Conservation (phyloP, 2,888 invertebrate genomes). For the Pristionchus entomophagus region DNA sequence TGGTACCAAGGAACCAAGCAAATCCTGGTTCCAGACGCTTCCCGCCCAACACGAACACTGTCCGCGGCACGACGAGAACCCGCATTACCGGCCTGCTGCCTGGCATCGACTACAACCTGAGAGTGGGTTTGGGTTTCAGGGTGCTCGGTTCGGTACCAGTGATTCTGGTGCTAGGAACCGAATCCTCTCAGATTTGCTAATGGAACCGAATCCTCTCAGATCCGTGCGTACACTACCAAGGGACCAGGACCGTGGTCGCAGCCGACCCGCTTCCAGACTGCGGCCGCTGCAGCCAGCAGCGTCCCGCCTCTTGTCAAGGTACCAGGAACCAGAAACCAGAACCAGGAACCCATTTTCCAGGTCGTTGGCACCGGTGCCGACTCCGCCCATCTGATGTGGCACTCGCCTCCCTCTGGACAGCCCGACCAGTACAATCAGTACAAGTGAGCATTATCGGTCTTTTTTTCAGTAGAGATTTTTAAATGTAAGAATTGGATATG, state of each 20-base stretch:
- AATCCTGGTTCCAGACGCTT: conserved; percentile 65
- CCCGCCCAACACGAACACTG: conserved; percentile 61
- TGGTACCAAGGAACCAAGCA: too few relatives aligned
- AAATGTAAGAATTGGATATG: not conserved
- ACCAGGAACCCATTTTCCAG: conserved; percentile 25
- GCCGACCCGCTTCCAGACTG: conserved; percentile 71
- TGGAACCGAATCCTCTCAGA: conserved; percentile 17
- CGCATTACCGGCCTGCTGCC: conserved; percentile 71
- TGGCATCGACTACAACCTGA: conserved; percentile 71
- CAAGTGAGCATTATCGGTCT: conserved; percentile 49
- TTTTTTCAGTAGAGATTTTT: not conserved
- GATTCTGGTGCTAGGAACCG: too few relatives aligned
- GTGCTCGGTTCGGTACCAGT: too few relatives aligned
- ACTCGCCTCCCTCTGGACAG: conserved; percentile 64
- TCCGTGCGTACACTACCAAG: conserved; percentile 74
- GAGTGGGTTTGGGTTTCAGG: conserved; percentile 47
- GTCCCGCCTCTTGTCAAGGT: conserved; percentile 49
- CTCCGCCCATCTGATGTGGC: conserved; percentile 75
- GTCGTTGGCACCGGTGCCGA: conserved; percentile 71
- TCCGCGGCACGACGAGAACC: conserved; percentile 68
- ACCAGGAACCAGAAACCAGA: not conserved
- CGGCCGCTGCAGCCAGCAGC: conserved; percentile 54
- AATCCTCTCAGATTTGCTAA: not conserved
- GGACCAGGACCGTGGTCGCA: conserved; percentile 75
- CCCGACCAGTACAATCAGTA: conserved; percentile 74